Evolutionary conservation across 2,113 vertebrate species (phyloP).

Genomic region (Artemisiospiza belli): DNA sequence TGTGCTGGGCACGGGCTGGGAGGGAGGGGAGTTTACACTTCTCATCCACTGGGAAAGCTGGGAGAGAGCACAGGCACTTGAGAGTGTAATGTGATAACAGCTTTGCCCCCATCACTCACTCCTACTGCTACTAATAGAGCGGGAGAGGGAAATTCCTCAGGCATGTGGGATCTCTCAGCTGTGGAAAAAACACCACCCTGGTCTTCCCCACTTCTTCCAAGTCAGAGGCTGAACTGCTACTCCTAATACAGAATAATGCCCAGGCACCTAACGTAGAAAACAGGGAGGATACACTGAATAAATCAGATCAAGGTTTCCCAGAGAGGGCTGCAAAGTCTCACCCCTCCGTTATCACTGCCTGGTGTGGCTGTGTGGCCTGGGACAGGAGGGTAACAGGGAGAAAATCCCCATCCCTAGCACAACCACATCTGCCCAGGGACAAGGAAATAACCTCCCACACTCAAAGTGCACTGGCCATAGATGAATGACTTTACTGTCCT

Average conservation of each 20-base stretch:
- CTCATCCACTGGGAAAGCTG: background rate
- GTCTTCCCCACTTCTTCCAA: background rate
- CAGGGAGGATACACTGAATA: background rate
- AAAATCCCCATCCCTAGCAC: background rate
- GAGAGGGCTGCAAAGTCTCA: background rate
- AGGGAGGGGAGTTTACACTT: background rate
- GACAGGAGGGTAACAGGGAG: background rate
- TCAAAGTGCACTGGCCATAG: background rate
- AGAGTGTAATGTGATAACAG: background rate
- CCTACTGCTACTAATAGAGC: background rate
- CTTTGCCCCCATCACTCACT: background rate
- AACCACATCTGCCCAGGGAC: background rate
- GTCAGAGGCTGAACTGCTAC: rapidly evolving
- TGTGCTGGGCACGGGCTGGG: background rate
- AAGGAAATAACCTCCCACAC: background rate
- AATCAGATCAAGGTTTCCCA: background rate
- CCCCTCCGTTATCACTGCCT: background rate
- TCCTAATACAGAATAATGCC: background rate
- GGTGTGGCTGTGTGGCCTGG: background rate
- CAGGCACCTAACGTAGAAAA: background rate
- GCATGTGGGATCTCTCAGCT: background rate
- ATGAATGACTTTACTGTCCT: background rate
- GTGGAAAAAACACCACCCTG: background rate
- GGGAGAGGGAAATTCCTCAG: background rate
- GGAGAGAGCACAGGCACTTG: background rate